Evolutionary conservation across 2,888 invertebrate species (phyloP).

Genomic region (Caenorhabditis zanzibari): DNA sequence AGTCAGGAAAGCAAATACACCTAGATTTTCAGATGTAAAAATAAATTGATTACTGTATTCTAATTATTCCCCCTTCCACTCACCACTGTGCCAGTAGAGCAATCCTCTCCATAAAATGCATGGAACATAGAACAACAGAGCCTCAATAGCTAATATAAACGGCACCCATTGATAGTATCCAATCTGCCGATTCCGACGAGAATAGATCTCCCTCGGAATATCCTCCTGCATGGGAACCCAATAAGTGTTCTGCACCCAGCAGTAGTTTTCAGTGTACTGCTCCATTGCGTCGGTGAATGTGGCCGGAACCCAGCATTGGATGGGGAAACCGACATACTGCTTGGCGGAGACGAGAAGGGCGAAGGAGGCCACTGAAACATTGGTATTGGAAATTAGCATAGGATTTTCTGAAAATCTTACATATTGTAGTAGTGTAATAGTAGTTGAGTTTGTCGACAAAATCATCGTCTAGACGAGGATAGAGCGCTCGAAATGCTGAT

Average conservation of each 20-base stretch:
- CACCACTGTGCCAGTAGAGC: slow-evolving; percentile 83
- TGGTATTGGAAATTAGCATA: not conserved
- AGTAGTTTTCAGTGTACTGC: slow-evolving; percentile 84
- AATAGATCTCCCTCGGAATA: slow-evolving; percentile 83
- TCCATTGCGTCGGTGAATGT: slow-evolving; percentile 84
- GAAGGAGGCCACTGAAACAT: slow-evolving; percentile 81
- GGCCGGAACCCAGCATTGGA: slow-evolving; percentile 84
- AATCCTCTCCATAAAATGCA: slow-evolving; percentile 83
- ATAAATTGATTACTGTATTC: no score
- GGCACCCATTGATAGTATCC: slow-evolving; percentile 84
- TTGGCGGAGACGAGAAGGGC: slow-evolving; percentile 83
- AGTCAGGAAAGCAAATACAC: no score
- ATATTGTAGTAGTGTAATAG: slow-evolving; percentile 83
- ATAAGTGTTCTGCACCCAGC: slow-evolving; percentile 84
- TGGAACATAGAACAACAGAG: slow-evolving; percentile 83
- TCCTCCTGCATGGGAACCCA: slow-evolving; percentile 84
- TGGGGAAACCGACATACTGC: slow-evolving; percentile 83
- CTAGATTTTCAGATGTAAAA: no score
- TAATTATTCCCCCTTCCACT: slow-evolving; percentile 1
- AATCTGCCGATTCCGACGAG: slow-evolving; percentile 83
- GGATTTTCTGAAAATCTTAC: slow-evolving; percentile 66
- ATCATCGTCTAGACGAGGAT: slow-evolving; percentile 83
- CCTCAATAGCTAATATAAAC: slow-evolving; percentile 83
- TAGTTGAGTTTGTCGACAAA: slow-evolving; percentile 84
- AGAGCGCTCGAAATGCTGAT: slow-evolving; percentile 83